Evolutionary conservation across 2,888 invertebrate genomes (phyloP), one percentile per base, ranked within the genome.

Genomic region (Miltochrista miniata): DNA sequence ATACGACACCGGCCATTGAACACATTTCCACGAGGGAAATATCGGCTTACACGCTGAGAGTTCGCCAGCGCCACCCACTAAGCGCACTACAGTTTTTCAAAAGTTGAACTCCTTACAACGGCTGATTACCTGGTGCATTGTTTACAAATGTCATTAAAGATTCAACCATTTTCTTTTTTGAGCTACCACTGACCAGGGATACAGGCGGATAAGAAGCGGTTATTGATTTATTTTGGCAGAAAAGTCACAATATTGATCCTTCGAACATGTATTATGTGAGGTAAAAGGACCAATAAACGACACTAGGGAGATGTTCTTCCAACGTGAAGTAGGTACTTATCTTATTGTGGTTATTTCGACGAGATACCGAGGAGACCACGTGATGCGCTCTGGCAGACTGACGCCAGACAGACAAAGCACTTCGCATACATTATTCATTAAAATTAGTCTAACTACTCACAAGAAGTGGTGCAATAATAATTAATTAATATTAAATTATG

Each of bases 21-120:
- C 83, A 75, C 74, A 85, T 89, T 89, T 90, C 79, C 89, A 86
- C 83, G 84, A 81, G 84, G 87, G 86, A 86, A 88, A 89, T 89
- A 90, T 91, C 90, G 81, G 79, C 76, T 91, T 90, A 89, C 90
- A 79, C 72, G 68, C 62, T 49, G 72, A 76, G 74, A 72, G 74
- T 68, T 72, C 79, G 82, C 15, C 38, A 11, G 15, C 38, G 38
- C 88, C 90, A 90, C 90, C 89, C 90, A 89, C 87, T 82, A 79
- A 74, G 83, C 70, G 70, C 69, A 61, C 66, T 70, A 62, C 51
- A 59, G 54, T 63, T 70, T 70, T 72, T 72, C 61, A 65, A 64
- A 72, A 72, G 72, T 74, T 71, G 64, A 74, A 68, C 75, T 74
- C 70, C 76, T 59, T 57, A 54, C 53, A 55, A 54, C 51, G 64